Evolutionary conservation across 2,113 vertebrate species (phyloP), one percentile per base, ranked within the genome.

Genomic region (Rutilus rutilus): DNA sequence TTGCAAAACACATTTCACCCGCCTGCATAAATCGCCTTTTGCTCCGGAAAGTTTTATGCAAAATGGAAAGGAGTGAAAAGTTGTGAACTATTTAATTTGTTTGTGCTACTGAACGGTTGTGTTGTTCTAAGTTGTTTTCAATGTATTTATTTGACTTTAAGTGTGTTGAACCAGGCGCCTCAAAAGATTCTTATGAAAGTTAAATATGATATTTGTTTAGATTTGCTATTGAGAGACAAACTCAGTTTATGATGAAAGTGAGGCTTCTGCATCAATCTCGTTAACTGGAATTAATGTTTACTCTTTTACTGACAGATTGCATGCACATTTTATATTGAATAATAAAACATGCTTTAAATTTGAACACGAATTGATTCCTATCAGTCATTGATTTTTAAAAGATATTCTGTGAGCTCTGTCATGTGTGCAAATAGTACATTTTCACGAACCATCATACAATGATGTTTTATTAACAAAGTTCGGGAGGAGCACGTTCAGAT

Each of bases 261-360:
- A 64, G 59, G 59, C 36, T 45, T 4, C 30, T 78, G 76, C 52
- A 14, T 59, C 76, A 73, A 50, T 71, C 57, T 30, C 80, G 83
- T 86, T 78, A 89, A 86, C 80, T 88, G 86, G 78, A 88, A 86
- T 54, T 73, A 81, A 50, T 88, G 75, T 75, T 67, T 14, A 86
- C 47, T 74, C n/a, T 79, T 45, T 8, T 88, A 76, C 82, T 85
- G 71, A 86, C 59, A 88, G 62, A 86, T 81, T 88, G 85, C 87
- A 88, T 86, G 87, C 69, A 3, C 36, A 30, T 54, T 88, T 84
- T 87, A 74, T 83, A 83, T 67, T 84, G 85, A 81, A 75, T 67
- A 88, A 88, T 82, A 86, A 84, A 88, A 30, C 65, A 57, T 77
- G 57, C 82, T 88, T 86, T 82, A 21, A 19, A 77, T 45, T 4